Evolutionary conservation across 92 coral and sea anemone species (phyloP).

Genomic region (Bergia puertoricense): DNA sequence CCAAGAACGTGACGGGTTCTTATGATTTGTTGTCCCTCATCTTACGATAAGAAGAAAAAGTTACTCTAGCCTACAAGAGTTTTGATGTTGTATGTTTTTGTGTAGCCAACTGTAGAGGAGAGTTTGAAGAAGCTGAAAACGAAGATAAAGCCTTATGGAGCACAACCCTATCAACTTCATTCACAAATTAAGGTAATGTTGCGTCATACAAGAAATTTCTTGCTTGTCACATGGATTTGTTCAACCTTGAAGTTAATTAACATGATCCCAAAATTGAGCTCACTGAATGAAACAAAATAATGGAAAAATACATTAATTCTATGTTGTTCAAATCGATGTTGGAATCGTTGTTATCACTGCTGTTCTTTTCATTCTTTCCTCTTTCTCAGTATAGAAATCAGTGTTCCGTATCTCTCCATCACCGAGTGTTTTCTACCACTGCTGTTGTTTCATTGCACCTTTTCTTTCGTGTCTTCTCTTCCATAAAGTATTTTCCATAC

Average conservation of each 20-base stretch:
- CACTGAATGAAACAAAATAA: no score
- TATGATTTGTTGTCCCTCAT: no score
- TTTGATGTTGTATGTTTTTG: neutral
- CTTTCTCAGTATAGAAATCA: no score
- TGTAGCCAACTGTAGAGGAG: slow-evolving; percentile 85
- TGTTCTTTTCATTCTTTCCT: no score
- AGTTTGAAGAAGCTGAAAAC: slow-evolving; percentile 88
- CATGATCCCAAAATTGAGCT: no score
- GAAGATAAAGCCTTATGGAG: slow-evolving; percentile 72
- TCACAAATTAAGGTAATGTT: slow-evolving; percentile 32
- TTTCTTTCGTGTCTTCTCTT: no score
- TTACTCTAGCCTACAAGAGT: neutral
- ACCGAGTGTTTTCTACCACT: neutral
- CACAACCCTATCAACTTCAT: slow-evolving; percentile 1
- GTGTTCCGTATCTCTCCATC: neutral
- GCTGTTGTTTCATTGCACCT: neutral
- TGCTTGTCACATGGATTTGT: neutral
- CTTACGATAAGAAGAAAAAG: neutral
- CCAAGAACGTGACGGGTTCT: neutral
- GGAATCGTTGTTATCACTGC: no score
- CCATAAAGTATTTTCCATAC: no score
- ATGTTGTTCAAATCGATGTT: no score
- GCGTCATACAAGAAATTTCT: neutral
- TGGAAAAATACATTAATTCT: no score
- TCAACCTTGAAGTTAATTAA: no score